Evolutionary conservation across 2,113 vertebrate genomes (phyloP).

Genomic region (Corythornis vintsioides): DNA sequence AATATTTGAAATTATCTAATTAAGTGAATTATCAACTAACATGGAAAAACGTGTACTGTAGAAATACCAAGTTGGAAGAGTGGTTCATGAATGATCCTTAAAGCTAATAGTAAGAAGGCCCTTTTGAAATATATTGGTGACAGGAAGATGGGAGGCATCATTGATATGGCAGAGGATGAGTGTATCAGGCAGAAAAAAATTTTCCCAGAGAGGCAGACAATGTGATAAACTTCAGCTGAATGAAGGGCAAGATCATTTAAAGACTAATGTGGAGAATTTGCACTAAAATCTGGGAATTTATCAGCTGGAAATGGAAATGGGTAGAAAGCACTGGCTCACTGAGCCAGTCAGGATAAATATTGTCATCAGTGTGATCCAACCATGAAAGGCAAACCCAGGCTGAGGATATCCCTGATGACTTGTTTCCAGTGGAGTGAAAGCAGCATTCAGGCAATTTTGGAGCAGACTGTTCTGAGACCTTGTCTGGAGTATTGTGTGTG

Average conservation of each 20-base stretch:
- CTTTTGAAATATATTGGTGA: neutral
- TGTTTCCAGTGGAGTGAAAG: neutral
- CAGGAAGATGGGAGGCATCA: neutral
- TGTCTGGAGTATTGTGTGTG: neutral
- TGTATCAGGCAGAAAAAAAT: neutral
- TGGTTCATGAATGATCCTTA: neutral
- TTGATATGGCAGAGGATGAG: neutral
- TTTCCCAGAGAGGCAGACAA: neutral
- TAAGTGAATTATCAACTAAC: neutral
- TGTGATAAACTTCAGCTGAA: neutral
- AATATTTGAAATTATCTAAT: neutral
- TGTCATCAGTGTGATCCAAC: neutral
- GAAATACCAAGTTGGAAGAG: neutral
- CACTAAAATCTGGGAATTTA: neutral
- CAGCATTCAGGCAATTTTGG: neutral
- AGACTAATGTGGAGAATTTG: neutral
- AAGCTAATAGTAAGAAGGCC: neutral
- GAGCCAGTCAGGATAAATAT: conserved; percentile 27
- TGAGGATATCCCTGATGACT: neutral
- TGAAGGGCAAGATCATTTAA: neutral
- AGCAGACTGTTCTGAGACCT: neutral
- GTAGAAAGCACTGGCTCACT: conserved; percentile 10
- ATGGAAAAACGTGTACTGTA: neutral
- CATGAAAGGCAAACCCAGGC: conserved; percentile 23
- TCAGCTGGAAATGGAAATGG: conserved; percentile 5